These are phyloP conservation scores for Geopemphigus sp. DNA, from an alignment of 1,140 invertebrate species.

Conservation along the genomic window DNA sequence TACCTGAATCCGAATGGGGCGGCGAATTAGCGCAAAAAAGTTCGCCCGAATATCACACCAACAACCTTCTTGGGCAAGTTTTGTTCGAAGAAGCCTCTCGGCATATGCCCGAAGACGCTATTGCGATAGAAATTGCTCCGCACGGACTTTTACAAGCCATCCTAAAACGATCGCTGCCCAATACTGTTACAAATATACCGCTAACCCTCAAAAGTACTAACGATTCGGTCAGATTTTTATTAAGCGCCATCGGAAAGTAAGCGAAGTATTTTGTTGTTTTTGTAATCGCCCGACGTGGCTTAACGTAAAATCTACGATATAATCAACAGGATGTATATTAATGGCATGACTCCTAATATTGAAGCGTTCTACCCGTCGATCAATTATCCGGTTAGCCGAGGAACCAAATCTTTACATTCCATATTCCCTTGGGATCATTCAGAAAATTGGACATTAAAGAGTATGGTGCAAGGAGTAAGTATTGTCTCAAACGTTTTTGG, in stretches of 20 bases:
- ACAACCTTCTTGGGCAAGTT: constrained; percentile 64
- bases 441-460: constrained; percentile 53
- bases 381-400: constrained; percentile 68
- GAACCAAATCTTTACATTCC: constrained; percentile 73
- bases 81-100: constrained; percentile 63
- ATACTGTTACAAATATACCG: constrained; percentile 60
- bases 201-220: constrained; percentile 60
- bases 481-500: background rate
- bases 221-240: constrained; percentile 59
- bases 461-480: constrained; percentile 5
- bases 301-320: background rate
- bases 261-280: constrained; percentile 50
- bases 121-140: constrained; percentile 64
- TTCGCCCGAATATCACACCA: constrained; percentile 70
- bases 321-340: constrained; percentile 64
- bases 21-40: constrained; percentile 58
- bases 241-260: constrained; percentile 61
- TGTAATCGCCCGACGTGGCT: too few species aligned
- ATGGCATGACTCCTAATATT: constrained; percentile 64
- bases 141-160: constrained; percentile 64
- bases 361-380: constrained; percentile 64
- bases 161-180: constrained; percentile 60
- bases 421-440: constrained; percentile 72
- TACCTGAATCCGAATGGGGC: constrained; percentile 58
- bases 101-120: constrained; percentile 62